These are phyloP conservation scores for Actinia tenebrosa DNA, from an alignment of 64 coral and sea anemone species.

Conservation along the genomic window DNA sequence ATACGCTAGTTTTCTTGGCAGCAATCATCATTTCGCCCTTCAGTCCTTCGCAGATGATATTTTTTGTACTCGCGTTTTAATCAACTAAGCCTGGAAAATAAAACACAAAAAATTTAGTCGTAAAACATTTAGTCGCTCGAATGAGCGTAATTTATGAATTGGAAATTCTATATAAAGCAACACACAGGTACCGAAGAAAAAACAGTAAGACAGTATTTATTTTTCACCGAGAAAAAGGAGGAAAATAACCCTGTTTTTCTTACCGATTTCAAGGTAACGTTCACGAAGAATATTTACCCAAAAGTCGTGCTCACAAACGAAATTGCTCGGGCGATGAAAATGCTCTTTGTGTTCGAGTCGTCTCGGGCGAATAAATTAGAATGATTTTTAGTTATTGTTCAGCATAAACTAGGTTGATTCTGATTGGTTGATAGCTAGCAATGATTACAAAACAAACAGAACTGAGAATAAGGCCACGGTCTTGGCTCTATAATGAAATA, in stretches of 20 bases:
- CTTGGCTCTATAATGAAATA: background rate
- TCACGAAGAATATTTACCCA: background rate
- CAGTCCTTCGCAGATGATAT: background rate
- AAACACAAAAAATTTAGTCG: background rate
- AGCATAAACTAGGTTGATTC: background rate
- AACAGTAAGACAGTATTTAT: background rate
- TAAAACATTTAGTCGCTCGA: background rate
- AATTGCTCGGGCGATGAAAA: background rate
- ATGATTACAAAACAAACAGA: conserved; percentile 12
- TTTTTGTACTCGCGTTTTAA: background rate
- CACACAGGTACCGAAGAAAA: background rate
- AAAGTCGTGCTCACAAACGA: background rate
- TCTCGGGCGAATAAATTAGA: conserved; percentile 21
- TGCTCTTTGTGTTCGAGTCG: conserved; percentile 5
- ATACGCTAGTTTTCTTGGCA: conserved; percentile 23
- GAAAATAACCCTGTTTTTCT: background rate
- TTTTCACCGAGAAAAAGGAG: background rate
- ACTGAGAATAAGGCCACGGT: background rate
- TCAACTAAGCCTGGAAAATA: background rate
- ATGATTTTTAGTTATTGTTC: conserved; percentile 27
- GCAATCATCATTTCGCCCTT: conserved; percentile 23
- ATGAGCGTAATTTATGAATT: conserved; percentile 6
- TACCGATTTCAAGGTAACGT: background rate
- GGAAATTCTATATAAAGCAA: conserved; percentile 9
- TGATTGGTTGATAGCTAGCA: conserved; percentile 9